Evolutionary conservation across 2,113 vertebrate genomes (phyloP), one percentile per base, ranked within the genome.

Genomic region (Microtus montanus): DNA sequence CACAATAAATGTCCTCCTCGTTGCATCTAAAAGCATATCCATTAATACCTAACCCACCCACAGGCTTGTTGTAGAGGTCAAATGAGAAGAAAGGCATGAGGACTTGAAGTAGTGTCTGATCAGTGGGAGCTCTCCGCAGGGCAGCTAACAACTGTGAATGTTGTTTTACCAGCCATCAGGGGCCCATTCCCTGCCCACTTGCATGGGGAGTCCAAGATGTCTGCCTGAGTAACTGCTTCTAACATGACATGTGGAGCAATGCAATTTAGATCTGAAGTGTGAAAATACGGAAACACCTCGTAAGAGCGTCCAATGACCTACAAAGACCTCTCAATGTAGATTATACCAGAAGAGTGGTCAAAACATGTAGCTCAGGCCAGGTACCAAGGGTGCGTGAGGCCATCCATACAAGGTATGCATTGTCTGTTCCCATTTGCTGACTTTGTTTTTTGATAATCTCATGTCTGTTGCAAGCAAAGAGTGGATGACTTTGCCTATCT

Each of bases 401-500:
- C 61, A 71, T 14, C 84, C 33, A 19, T 0, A 35, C 8, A n/a
- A 83, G 44, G 28, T 13, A 22, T 5, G 4, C 2, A 3, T 30
- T 58, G 47, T 35, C 17, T 52, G 44, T 38, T 35, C 30, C 70
- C 71, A 2, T 22, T 68, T n/a, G 30, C 13, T 28, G n/a, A 44
- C 71, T 77, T 70, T 17, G 22, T 63, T 75, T 87, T 66, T 64
- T 93, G 85, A 83, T 68, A 94, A 58, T 63, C 54, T 70, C 22
- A 3, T 5, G 38, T 87, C 74, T 61, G 1, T 17, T 95, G 77
- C 95, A 95, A 96, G 82, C 7, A 96, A 94, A 97, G 77, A 75
- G 86, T 96, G 97, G 93, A 97, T 61, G 68, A 95, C 87, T 87
- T 95, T 97, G 89, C 85, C 90, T 41, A 96, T 94, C 92, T 97